Evolutionary conservation across 2,888 invertebrate species (phyloP).

Genomic region (Watsonalla cultraria): DNA sequence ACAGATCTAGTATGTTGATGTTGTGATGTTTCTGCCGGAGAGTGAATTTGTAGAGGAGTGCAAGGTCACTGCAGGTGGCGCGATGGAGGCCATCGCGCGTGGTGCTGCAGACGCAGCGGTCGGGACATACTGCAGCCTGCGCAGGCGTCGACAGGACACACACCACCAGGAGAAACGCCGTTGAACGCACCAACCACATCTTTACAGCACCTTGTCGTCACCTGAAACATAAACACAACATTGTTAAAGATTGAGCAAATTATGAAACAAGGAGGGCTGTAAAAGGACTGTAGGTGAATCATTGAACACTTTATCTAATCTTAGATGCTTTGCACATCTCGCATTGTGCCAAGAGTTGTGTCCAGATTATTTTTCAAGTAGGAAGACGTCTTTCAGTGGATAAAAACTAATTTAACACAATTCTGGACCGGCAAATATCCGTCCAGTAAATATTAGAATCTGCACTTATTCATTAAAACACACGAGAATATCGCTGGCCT

Average conservation of each 20-base stretch:
- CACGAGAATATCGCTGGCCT: too few species aligned
- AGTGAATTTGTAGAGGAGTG: conserved; percentile 84
- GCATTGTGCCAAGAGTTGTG: too few species aligned
- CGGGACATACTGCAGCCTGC: conserved; percentile 68
- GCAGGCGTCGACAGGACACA: conserved; percentile 47
- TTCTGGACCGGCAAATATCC: background rate
- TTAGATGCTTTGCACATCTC: too few species aligned
- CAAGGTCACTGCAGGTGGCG: conserved; percentile 82
- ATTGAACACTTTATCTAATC: too few species aligned
- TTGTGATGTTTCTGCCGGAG: conserved; percentile 72
- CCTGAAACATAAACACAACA: conserved; percentile 54
- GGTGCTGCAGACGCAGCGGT: conserved; percentile 76
- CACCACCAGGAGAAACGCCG: conserved; percentile 47
- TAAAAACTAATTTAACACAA: background rate
- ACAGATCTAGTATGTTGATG: conserved; percentile 80
- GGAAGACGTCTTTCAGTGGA: too few species aligned
- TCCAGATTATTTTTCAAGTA: too few species aligned
- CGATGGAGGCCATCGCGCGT: conserved; percentile 84
- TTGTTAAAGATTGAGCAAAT: conserved; percentile 6
- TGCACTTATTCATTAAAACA: too few species aligned
- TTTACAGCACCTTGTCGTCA: conserved; percentile 48
- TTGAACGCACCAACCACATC: conserved; percentile 53
- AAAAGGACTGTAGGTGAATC: too few species aligned
- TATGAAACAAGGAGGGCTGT: too few species aligned
- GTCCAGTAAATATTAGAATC: too few species aligned